Evolutionary conservation across 2,113 vertebrate species (phyloP).

Genomic region (Sylvilagus bachmani): DNA sequence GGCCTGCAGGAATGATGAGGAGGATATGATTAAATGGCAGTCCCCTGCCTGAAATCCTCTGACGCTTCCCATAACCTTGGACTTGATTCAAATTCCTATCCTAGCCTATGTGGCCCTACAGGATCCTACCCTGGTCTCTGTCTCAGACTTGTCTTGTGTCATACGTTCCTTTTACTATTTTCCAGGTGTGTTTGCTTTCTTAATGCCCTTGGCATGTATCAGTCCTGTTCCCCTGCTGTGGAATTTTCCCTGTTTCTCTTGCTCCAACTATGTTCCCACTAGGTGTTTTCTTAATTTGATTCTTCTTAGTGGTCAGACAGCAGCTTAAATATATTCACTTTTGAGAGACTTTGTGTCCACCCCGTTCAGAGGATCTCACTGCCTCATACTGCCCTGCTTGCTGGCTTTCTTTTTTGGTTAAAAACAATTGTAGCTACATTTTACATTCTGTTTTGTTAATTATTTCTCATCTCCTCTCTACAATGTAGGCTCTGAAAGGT

Average conservation of each 20-base stretch:
- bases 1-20: conserved; percentile 1
- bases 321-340: not conserved
- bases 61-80: not conserved
- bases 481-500: not conserved
- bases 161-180: not conserved
- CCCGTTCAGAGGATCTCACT: not conserved
- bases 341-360: not conserved
- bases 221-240: fast-evolving
- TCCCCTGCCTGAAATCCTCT: not conserved
- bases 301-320: not conserved
- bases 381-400: not conserved
- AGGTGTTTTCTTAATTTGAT: not conserved
- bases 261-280: not conserved
- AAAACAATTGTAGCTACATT: not conserved
- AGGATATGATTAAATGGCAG: not conserved
- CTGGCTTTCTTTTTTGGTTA: not conserved
- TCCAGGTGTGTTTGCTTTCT: not conserved
- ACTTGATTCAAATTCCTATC: not conserved
- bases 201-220: not conserved
- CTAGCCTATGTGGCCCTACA: fast-evolving
- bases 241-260: not conserved
- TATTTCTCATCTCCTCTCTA: not conserved
- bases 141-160: not conserved
- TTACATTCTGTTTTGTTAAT: not conserved
- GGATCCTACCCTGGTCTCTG: not conserved